A percentile compares a stretch with the other conserved stretches of the same genome.
These are phyloP conservation scores for Gasteruption jaculator DNA, from an alignment of 2,888 invertebrate species.

Conservation along the genomic window DNA sequence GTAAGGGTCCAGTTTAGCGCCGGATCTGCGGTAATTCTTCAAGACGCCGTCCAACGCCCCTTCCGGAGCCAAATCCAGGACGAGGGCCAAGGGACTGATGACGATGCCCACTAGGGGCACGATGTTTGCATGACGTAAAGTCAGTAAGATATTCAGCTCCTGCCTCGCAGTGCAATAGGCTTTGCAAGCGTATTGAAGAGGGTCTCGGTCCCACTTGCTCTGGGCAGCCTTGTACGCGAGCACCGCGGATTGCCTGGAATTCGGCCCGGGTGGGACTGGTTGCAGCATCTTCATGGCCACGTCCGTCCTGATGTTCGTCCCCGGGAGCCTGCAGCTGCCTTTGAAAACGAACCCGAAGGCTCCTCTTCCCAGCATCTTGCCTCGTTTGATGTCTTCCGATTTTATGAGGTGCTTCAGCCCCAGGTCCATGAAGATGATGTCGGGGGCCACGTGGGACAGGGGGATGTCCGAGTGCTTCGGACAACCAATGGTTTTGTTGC, in stretches of 20 bases:
- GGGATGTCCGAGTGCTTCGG: slow-evolving; percentile 74
- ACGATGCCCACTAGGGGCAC: slow-evolving; percentile 89
- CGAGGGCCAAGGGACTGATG: slow-evolving; percentile 80
- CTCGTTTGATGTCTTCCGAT: slow-evolving; percentile 75
- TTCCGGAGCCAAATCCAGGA: slow-evolving; percentile 86
- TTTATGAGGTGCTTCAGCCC: slow-evolving; percentile 77
- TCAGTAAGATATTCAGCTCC: slow-evolving; percentile 83
- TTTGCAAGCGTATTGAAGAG: slow-evolving; percentile 86
- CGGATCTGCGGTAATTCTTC: slow-evolving; percentile 80
- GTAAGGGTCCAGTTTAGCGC: slow-evolving; percentile 74
- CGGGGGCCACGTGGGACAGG: slow-evolving; percentile 83
- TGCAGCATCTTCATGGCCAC: slow-evolving; percentile 96
- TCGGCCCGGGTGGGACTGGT: slow-evolving; percentile 81
- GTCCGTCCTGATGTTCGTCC: slow-evolving; percentile 58
- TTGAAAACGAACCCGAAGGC: slow-evolving; percentile 97
- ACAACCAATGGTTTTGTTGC: slow-evolving; percentile 69
- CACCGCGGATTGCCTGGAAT: slow-evolving; percentile 63
- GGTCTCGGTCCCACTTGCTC: slow-evolving; percentile 92
- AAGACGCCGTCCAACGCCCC: slow-evolving; percentile 85
- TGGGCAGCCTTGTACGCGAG: slow-evolving; percentile 61
- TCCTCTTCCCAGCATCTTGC: slow-evolving; percentile 83
- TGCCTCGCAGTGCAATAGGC: slow-evolving; percentile 96
- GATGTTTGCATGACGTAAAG: slow-evolving; percentile 85
- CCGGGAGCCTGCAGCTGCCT: slow-evolving; percentile 65
- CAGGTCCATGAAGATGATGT: slow-evolving; percentile 88